Evolutionary conservation across 2,797 vertebrate genomes (phyloP), one percentile per base, ranked within the genome.

Genomic region (Hemitrygon akajei): DNA sequence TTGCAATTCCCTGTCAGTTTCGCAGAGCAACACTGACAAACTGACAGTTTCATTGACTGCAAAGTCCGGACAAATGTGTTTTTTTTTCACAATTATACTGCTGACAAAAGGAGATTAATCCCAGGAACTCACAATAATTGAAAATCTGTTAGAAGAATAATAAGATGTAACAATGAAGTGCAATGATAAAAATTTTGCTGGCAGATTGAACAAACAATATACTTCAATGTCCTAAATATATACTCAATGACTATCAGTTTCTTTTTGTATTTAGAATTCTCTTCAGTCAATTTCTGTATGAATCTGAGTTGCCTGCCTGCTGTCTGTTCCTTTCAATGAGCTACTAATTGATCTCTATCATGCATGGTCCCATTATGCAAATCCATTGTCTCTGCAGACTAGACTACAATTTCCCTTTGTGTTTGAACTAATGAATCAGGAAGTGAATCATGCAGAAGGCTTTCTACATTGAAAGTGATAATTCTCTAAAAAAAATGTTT

Each of bases 331-430:
- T 63, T n/a, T 30, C 58, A 76, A 56, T 76, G 91, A 76, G 71
- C 2, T 56, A n/a, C 91, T 56, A 93, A 93, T 47, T 76, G 91
- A 93, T 93, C 71, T 47, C 18, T 73, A 9, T n/a, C 91, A 56
- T 58, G 25, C 40, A 71, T 56, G 71, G 37, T 76, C 71, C 25
- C 25, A n/a, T 75, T 76, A 40, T n/a, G 66, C 27, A 76, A 93
- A 93, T 93, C 40, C 71, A 47, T 40, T 25, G 14, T 75, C 47
- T 18, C 20, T 27, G 34, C 37, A 47, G 89, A 47, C 89, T 47
- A 91, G 25, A 63, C 66, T 91, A 40, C 89, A 91, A 91, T 71
- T 37, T 91, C 20, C 37, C 47, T 91, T 71, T 91, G 63, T 25
- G 63, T 27, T 71, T 66, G 37, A 37, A 22, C 66, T 47, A 91